Percentiles rank a stretch among this genome's conserved stretches.
Evolutionary conservation across 2,888 invertebrate species (phyloP).

Genomic region (Ellobium chinense): DNA sequence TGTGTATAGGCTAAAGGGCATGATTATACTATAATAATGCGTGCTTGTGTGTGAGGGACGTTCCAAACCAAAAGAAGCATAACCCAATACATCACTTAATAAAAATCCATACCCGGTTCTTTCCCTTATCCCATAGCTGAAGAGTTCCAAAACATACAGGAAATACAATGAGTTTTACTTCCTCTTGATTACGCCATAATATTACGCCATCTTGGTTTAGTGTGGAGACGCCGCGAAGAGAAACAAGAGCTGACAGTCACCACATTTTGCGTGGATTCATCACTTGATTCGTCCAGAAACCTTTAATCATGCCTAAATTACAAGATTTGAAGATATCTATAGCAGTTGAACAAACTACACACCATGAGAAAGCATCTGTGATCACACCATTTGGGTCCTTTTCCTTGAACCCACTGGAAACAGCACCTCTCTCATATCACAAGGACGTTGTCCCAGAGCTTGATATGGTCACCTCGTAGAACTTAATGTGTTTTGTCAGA

Average conservation of each 20-base stretch:
- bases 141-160: slow-evolving; percentile 29
- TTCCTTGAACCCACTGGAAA: not conserved
- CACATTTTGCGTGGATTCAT: slow-evolving; percentile 27
- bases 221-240: not conserved
- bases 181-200: slow-evolving; percentile 28
- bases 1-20: too few species aligned
- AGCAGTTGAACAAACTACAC: slow-evolving; percentile 13
- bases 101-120: too few species aligned
- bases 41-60: too few species aligned
- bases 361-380: slow-evolving; percentile 24
- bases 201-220: slow-evolving; percentile 44
- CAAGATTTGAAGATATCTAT: not conserved
- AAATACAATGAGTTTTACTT: not conserved
- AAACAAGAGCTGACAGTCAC: slow-evolving; percentile 1
- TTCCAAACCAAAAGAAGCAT: too few species aligned
- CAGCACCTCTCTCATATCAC: not conserved
- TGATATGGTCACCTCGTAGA: slow-evolving; percentile 20
- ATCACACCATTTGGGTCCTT: slow-evolving; percentile 25
- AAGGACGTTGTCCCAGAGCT: not conserved
- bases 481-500: slow-evolving; percentile 25
- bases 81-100: too few species aligned
- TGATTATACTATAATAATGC: too few species aligned
- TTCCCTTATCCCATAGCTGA: too few species aligned
- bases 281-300: not conserved
- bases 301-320: not conserved